A percentile compares a stretch with the other conserved stretches of the same genome.
Conservation (phyloP, 1,140 invertebrate species). For the Drosophila leontia region DNA sequence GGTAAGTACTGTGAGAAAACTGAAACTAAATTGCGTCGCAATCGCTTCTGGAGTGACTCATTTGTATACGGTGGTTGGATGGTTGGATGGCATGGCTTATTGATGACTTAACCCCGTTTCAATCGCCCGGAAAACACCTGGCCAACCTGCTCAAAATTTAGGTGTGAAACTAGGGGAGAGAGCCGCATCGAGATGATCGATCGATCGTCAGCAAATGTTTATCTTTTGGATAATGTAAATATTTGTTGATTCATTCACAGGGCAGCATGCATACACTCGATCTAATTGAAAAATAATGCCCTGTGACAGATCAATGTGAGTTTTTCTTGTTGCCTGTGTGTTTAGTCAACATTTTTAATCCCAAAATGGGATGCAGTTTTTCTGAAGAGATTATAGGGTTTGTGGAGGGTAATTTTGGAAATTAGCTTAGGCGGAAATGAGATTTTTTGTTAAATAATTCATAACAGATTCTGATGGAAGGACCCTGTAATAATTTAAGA, state of each 20-base stretch:
- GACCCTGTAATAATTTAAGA: not conserved
- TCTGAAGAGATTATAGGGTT: slow-evolving; percentile 2
- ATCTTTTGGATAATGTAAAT: slow-evolving; percentile 56
- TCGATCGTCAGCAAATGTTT: slow-evolving; percentile 47
- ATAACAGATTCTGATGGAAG: not conserved
- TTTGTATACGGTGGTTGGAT: slow-evolving; percentile 58
- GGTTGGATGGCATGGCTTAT: slow-evolving; percentile 56
- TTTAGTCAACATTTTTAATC: slow-evolving; percentile 20
- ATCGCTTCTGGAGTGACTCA: slow-evolving; percentile 60
- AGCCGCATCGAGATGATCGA: slow-evolving; percentile 59
- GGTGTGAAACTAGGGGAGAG: slow-evolving; percentile 72
- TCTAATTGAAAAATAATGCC: slow-evolving; percentile 71
- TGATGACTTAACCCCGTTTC: slow-evolving; percentile 81
- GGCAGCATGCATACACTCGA: not conserved
- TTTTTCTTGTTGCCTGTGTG: slow-evolving; percentile 3
- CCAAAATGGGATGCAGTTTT: slow-evolving; percentile 3
- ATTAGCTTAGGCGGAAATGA: slow-evolving; percentile 12
- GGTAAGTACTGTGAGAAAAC: slow-evolving; percentile 77
- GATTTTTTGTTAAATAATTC: not conserved
- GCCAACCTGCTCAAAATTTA: slow-evolving; percentile 59
- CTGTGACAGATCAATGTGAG: slow-evolving; percentile 55
- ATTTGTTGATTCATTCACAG: slow-evolving; percentile 45
- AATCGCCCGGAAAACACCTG: slow-evolving; percentile 59
- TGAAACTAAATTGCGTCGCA: slow-evolving; percentile 56
- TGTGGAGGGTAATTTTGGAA: not conserved